phyloP scores from a whole-genome alignment of 2,888 invertebrate species.

The Nemotelus nigrinus region DNA sequence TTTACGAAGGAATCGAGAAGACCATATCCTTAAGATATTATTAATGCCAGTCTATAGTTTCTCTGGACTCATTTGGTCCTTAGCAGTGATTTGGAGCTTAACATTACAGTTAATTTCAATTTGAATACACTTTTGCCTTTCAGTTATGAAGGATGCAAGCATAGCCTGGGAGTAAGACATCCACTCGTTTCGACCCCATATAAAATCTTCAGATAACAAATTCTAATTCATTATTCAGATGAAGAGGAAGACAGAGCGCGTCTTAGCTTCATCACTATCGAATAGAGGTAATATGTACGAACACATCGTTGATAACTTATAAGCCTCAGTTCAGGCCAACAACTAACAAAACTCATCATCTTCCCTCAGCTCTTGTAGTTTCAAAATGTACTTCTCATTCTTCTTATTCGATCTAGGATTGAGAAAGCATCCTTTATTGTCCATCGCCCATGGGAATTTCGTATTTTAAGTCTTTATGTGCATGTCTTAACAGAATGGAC shows the following conservation, averaged over 20 bases:
- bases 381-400: neutral
- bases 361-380: conserved; percentile 3
- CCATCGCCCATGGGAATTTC: conserved; percentile 49
- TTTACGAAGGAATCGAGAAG: conserved; percentile 20
- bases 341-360: neutral
- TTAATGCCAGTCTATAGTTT: conserved; percentile 21
- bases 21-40: conserved; percentile 43
- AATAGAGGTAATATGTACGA: conserved; percentile 20
- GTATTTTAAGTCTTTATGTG: conserved; percentile 50
- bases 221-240: conserved; percentile 51
- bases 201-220: conserved; percentile 51
- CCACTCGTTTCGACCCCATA: neutral
- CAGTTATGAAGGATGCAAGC: neutral
- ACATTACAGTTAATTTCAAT: conserved; percentile 49
- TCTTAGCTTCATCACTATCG: neutral
- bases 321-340: conserved; percentile 36
- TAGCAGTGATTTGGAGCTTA: conserved; percentile 40
- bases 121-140: conserved; percentile 43
- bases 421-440: conserved; percentile 45
- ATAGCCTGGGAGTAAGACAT: neutral
- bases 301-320: conserved; percentile 22
- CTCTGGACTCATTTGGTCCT: conserved; percentile 28
- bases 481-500: conserved; percentile 58
- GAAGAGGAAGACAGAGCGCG: conserved; percentile 13
- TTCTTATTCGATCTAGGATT: conserved; percentile 10